Evolutionary conservation across 2,797 vertebrate species (phyloP), one percentile per base, ranked within the genome.

Genomic region (Gephyroberyx darwinii): DNA sequence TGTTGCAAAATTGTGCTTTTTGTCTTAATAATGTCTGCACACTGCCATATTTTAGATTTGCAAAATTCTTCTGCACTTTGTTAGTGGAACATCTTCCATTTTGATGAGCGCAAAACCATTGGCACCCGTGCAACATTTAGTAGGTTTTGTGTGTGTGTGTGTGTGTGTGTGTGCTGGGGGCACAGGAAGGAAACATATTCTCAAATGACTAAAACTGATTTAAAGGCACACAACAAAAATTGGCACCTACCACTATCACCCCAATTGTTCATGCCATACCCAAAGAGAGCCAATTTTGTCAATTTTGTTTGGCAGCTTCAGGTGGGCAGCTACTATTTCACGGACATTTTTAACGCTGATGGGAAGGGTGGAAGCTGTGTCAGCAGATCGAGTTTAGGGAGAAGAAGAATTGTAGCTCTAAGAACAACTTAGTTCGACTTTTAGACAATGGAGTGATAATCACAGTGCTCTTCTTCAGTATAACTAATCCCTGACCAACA

Each of bases 241-340:
- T 84, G 85, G 74, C 75, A 70, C 50, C 82, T 69, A 62, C 74
- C 63, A 39, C 80, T 41, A 78, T 71, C 74, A 69, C 74, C 41
- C 50, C 78, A 86, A 87, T 87, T 82, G 81, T 78, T 77, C 66
- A 53, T 81, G 83, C 77, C 73, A 82, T 78, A 74, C 83, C 69
- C 68, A 71, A 82, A 87, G 84, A 76, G 64, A 75, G 72, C 71
- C 85, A 87, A 82, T 89, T 91, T 90, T 78, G 77, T 85, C 86
- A 88, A 81, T 89, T 91, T 75, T 57, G 56, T 81, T 83, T 73
- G 70, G 72, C 79, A 70, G 85, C 74, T 80, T 90, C 71, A 78
- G 80, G 82, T 86, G 74, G 77, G 78, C 76, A 74, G 71, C 48
- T 50, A 10, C 68, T 51, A n/a, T 80, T 69, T 82, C 59, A 35